Conservation (phyloP, 2,888 invertebrate species). For the Eurois occulta region DNA sequence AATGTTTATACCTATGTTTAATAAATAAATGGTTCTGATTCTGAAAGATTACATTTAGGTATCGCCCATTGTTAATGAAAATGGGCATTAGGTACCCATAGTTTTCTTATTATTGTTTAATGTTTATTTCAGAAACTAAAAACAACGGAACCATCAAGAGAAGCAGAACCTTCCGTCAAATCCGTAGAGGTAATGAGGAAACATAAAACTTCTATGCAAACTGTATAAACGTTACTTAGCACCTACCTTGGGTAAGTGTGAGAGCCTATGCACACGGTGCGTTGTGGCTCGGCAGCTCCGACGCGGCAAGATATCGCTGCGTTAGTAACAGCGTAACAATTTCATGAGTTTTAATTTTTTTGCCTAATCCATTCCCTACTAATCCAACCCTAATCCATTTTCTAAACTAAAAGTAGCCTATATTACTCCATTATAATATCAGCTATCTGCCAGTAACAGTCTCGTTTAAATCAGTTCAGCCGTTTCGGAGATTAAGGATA, state of each 20-base stretch:
- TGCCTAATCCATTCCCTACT: no score
- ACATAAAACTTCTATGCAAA: background rate
- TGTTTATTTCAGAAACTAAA: conserved; percentile 20
- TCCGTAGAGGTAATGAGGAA: conserved; percentile 30
- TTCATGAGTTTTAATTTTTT: no score
- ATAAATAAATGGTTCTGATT: no score
- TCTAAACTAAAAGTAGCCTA: no score
- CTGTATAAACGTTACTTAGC: background rate
- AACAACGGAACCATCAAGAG: background rate
- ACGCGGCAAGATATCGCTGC: background rate
- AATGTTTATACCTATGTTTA: no score
- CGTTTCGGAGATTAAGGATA: no score
- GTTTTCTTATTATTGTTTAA: background rate
- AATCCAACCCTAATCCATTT: no score
- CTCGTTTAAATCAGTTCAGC: no score
- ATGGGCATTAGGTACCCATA: background rate
- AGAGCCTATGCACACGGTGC: no score
- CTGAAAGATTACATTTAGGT: background rate
- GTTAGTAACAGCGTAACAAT: background rate
- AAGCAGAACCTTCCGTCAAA: background rate
- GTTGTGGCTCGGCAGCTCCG: background rate
- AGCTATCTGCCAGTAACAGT: no score
- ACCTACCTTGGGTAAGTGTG: background rate
- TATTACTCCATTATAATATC: no score
- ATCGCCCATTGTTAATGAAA: background rate